Percentiles rank a stretch among this genome's conserved stretches.
These are phyloP conservation scores for Dascyllus trimaculatus DNA, from an alignment of 2,113 vertebrate genomes.

Conservation along the genomic window DNA sequence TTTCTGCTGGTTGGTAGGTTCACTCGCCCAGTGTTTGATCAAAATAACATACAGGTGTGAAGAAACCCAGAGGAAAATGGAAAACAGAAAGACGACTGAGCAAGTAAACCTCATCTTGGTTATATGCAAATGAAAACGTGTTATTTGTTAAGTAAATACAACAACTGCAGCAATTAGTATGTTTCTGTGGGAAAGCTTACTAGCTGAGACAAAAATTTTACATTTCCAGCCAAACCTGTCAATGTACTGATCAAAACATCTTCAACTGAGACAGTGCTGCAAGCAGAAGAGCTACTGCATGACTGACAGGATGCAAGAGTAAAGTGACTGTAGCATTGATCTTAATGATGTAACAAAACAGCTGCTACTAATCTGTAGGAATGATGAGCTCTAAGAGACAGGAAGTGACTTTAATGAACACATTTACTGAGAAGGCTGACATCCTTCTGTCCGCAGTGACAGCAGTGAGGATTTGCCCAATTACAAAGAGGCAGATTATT, in stretches of 20 bases:
- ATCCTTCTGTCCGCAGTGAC: constrained; percentile 41
- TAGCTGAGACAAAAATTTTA: background rate
- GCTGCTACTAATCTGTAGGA: constrained; percentile 55
- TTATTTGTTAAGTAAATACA: too few relatives aligned
- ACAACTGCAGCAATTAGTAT: background rate
- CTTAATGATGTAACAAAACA: constrained; percentile 49
- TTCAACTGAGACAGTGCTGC: constrained; percentile 26
- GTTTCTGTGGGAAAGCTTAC: background rate
- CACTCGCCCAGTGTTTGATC: too few relatives aligned
- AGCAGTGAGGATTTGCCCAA: constrained; percentile 28
- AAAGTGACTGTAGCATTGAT: constrained; percentile 39
- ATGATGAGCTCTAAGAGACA: constrained; percentile 44
- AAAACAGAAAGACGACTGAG: background rate
- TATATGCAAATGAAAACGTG: too few relatives aligned
- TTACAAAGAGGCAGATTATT: constrained; percentile 46
- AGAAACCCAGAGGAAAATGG: background rate
- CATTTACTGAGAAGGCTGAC: constrained; percentile 16
- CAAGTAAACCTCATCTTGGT: background rate
- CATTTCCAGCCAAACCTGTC: background rate
- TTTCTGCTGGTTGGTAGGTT: too few relatives aligned
- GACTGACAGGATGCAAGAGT: constrained; percentile 60
- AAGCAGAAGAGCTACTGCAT: constrained; percentile 48
- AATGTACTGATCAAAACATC: constrained; percentile 26
- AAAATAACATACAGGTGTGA: background rate
- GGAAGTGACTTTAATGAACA: constrained; percentile 54